A percentile compares a stretch with the other conserved stretches of the same genome.
Conservation (phyloP, 2,888 invertebrate species). For the Gari tellinella region DNA sequence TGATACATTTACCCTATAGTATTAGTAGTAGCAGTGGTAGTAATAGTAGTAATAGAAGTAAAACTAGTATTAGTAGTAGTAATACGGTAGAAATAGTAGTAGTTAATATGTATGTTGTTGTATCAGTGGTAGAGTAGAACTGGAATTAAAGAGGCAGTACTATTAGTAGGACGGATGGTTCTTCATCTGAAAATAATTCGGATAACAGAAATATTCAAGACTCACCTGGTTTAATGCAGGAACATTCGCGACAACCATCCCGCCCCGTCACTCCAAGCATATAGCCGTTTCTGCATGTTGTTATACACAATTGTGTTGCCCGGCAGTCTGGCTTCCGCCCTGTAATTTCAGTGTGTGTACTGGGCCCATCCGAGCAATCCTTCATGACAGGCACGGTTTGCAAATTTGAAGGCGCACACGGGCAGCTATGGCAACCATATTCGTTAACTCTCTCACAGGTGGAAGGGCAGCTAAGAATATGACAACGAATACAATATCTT, state of each 20-base stretch:
- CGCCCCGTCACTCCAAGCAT: slow-evolving; percentile 32
- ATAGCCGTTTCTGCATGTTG: slow-evolving; percentile 48
- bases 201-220: slow-evolving; percentile 1
- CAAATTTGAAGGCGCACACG: slow-evolving; percentile 50
- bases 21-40: too few relatives aligned
- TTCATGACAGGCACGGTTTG: slow-evolving; percentile 46
- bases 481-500: slow-evolving; percentile 52
- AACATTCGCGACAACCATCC: slow-evolving; percentile 48
- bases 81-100: too few relatives aligned
- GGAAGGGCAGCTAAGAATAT: slow-evolving; percentile 50
- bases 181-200: too few relatives aligned
- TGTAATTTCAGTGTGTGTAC: too few relatives aligned
- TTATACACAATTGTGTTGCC: slow-evolving; percentile 48
- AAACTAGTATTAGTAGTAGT: too few relatives aligned
- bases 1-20: too few relatives aligned
- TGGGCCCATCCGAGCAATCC: slow-evolving; percentile 27
- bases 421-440: slow-evolving; percentile 57
- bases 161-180: too few relatives aligned
- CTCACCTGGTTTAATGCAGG: slow-evolving; percentile 36
- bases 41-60: too few relatives aligned
- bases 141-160: too few relatives aligned
- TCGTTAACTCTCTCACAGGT: slow-evolving; percentile 54
- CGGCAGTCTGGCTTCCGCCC: slow-evolving; percentile 20
- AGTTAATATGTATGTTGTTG: too few relatives aligned
- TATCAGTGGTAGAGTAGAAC: too few relatives aligned